Evolutionary conservation across 2,797 vertebrate species (phyloP).

Genomic region (Periparus ater): DNA sequence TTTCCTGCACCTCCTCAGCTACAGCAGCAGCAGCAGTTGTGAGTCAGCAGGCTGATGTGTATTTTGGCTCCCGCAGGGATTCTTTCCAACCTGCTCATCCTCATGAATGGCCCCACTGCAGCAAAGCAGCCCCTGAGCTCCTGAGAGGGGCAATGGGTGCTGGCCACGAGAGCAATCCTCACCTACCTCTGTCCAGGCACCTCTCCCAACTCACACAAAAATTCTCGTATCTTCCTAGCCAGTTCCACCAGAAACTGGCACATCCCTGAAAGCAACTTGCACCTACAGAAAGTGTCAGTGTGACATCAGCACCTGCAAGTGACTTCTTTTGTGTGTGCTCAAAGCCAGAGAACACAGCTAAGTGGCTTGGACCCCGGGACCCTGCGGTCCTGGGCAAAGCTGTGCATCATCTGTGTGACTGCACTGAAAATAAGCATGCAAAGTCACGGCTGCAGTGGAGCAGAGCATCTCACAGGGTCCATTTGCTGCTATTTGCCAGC

Average conservation of each 20-base stretch:
- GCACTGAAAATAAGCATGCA: not conserved
- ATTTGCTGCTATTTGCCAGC: not conserved
- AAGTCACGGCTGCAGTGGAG: not conserved
- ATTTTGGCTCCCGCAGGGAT: not conserved
- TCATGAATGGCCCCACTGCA: fast-evolving
- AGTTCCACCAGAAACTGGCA: not conserved
- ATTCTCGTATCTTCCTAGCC: not conserved
- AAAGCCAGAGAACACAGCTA: not conserved
- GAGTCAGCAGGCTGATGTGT: not conserved
- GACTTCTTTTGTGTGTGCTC: not conserved
- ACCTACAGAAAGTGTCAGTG: not conserved
- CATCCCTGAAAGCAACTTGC: not conserved
- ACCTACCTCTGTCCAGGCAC: not conserved
- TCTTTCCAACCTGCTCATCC: not conserved
- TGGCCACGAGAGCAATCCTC: not conserved
- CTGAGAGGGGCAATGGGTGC: not conserved
- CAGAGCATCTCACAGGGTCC: not conserved
- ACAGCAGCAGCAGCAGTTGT: not conserved
- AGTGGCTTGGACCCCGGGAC: not conserved
- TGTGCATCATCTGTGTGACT: not conserved
- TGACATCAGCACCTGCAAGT: not conserved
- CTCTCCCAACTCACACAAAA: not conserved
- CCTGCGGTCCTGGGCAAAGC: not conserved
- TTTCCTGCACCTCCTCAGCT: not conserved
- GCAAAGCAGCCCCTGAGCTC: not conserved